A percentile compares a stretch with the other conserved stretches of the same genome.
Evolutionary conservation across 2,113 vertebrate species (phyloP).

Genomic region (Neodon shergylaensis): DNA sequence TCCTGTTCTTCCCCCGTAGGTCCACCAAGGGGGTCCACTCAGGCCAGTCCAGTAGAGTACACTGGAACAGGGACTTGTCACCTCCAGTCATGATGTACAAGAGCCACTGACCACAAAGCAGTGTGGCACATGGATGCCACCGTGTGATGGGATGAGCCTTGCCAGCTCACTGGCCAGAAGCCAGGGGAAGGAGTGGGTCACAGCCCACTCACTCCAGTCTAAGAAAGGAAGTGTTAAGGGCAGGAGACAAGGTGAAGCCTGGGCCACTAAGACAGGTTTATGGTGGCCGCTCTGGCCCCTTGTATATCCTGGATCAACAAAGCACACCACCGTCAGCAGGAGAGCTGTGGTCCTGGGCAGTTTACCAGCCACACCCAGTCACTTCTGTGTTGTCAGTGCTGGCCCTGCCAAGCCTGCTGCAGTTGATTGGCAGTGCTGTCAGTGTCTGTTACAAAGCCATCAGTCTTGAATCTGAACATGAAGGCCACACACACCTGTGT

Average conservation of each 20-base stretch:
- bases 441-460: too few species aligned
- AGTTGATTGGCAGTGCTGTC: background rate
- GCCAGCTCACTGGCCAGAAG: background rate
- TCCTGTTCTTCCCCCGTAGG: background rate
- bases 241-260: background rate
- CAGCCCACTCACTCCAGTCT: background rate
- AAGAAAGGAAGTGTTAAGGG: background rate
- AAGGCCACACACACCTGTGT: background rate
- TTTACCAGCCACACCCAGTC: fast-evolving
- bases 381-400: fast-evolving
- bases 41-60: background rate
- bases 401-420: background rate
- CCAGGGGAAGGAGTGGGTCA: fast-evolving
- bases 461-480: background rate
- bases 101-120: background rate
- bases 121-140: background rate
- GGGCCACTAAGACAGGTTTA: too few species aligned
- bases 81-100: too few species aligned
- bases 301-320: fast-evolving
- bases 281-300: background rate
- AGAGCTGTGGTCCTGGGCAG: background rate
- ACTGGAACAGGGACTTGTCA: background rate
- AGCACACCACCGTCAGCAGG: too few species aligned
- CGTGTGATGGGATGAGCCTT: background rate
- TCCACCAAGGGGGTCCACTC: background rate